These are phyloP conservation scores for Acronicta alni DNA, from an alignment of 2,888 invertebrate species.

Conservation along the genomic window DNA sequence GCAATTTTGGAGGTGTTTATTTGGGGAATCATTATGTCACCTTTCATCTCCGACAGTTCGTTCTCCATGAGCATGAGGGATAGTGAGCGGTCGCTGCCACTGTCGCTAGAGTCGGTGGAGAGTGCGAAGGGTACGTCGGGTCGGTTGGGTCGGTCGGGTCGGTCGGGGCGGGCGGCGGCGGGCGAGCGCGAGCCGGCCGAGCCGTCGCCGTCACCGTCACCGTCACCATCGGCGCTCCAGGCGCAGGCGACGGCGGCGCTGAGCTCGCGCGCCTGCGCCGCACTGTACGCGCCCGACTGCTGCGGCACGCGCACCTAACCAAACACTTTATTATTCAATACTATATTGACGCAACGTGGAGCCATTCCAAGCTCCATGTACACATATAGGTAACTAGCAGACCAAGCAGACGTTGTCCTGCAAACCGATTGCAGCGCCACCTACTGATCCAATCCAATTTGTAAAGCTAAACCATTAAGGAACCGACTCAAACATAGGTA, in stretches of 20 bases:
- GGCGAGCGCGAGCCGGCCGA: constrained; percentile 89
- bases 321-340: no score
- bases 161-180: constrained; percentile 89
- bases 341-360: no score
- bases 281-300: no score
- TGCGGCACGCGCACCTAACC: no score
- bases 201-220: constrained; percentile 26
- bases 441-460: no score
- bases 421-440: no score
- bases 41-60: constrained; percentile 86
- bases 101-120: constrained; percentile 97
- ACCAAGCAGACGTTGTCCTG: no score
- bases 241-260: constrained; percentile 86
- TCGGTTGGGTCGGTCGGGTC: constrained; percentile 75
- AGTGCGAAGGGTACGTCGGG: constrained; percentile 92
- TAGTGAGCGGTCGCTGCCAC: constrained; percentile 96
- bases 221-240: constrained; percentile 93
- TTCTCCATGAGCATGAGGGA: constrained; percentile 93
- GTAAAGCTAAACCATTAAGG: no score
- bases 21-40: constrained; percentile 43
- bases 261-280: no score
- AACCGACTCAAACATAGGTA: no score
- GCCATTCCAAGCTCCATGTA: no score
- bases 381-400: no score
- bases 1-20: not conserved